These are phyloP conservation scores for Luscinia luscinia DNA, from an alignment of 2,797 vertebrate species.

Conservation along the genomic window DNA sequence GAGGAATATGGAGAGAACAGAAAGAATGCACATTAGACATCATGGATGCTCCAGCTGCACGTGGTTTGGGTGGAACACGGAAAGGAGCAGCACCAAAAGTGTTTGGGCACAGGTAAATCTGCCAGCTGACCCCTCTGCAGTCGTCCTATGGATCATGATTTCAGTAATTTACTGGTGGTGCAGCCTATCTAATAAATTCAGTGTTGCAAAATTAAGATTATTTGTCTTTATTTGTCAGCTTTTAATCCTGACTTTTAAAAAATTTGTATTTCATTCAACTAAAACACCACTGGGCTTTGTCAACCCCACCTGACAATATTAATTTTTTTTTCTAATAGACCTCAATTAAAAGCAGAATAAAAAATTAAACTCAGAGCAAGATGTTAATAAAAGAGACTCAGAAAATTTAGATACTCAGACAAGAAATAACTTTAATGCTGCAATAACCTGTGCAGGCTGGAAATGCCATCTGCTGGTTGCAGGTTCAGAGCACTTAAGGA, in stretches of 20 bases:
- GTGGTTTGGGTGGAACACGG: background rate
- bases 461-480: slow-evolving; percentile 68
- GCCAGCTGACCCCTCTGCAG: background rate
- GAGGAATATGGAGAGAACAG: background rate
- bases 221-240: background rate
- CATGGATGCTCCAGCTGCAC: background rate
- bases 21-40: background rate
- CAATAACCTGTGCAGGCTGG: background rate
- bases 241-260: background rate
- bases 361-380: background rate
- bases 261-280: background rate
- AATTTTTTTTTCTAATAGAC: background rate
- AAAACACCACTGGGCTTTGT: background rate
- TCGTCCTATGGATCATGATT: background rate
- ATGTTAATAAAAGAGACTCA: background rate
- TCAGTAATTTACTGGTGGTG: background rate
- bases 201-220: background rate
- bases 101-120: background rate
- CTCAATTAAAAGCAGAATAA: background rate
- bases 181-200: background rate
- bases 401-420: background rate
- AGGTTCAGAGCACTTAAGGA: background rate
- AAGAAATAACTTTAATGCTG: background rate
- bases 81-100: background rate
- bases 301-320: background rate